Evolutionary conservation across 1,140 invertebrate species (phyloP), one percentile per base, ranked within the genome.

Genomic region (Aphaenogaster ashmeadi): DNA sequence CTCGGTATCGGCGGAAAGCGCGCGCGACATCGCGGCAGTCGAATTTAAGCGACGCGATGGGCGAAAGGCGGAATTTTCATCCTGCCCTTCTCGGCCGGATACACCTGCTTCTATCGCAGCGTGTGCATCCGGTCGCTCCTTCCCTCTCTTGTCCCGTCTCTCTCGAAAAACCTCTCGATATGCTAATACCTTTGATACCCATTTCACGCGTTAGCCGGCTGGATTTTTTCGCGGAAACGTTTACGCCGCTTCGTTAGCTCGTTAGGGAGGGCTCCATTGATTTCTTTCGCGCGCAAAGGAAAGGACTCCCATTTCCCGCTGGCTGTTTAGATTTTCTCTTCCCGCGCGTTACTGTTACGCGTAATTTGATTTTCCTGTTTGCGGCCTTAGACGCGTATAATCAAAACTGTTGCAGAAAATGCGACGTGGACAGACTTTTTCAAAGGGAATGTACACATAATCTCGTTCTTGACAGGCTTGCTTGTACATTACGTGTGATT

Each of bases 11-110:
- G 36, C 44, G n/a, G 52, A 79, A 67, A 81, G 85, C 47, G 41
- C 80, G 38, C 27, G 56, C 60, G 88, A 50, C 66, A 41, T 44
- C 77, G 44, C 47, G 54, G 21, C 58, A 33, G 44, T 85, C 78
- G 72, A 87, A 58, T 89, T 89, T 66, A 78, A 90, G 62, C 84
- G 80, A 71, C 87, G 75, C 88, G 74, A 66, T 64, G 71, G 21
- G 47, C 54, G 86, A 89, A 78, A 56, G 60, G 62, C 62, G 41
- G 33, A 56, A 79, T 86, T 79, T 86, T 79, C 62, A 56, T 80
- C 60, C 52, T 6, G 41, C n/a, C 21, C 75, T 79, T 38, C 33
- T 67, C 50, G 74, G 33, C 60, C 60, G 36, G 27, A 54, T 80
- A 78, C 62, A 78, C 15, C n/a, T 52, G 52, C 64, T 86, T 67